Evolutionary conservation across 2,113 vertebrate species (phyloP).

Genomic region (Campylorhamphus procurvoides): DNA sequence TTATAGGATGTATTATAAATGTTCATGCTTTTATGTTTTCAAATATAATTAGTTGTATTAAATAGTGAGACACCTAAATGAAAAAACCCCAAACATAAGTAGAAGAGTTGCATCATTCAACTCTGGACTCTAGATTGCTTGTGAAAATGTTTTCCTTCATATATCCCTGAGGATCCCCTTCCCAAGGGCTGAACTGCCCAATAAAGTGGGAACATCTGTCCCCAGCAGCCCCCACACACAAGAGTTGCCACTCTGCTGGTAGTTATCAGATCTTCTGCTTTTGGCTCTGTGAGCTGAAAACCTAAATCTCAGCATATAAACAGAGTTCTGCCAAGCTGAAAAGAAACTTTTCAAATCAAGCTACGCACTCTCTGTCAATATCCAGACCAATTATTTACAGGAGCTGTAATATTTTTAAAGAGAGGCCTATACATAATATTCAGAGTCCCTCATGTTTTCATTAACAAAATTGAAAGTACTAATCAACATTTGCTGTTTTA

Average conservation of each 20-base stretch:
- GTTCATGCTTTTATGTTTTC: background rate
- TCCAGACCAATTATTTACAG: background rate
- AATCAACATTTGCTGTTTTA: background rate
- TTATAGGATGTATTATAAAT: background rate
- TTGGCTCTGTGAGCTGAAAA: background rate
- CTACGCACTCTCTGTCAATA: background rate
- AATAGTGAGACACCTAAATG: background rate
- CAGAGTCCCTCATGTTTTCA: background rate
- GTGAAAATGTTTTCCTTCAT: background rate
- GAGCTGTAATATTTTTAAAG: background rate
- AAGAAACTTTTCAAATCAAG: background rate
- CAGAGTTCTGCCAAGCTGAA: background rate
- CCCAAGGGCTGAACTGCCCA: background rate
- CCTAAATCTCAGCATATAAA: background rate
- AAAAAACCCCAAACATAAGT: background rate
- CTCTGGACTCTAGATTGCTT: background rate
- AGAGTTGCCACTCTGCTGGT: background rate
- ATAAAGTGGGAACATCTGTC: background rate
- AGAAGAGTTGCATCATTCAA: background rate
- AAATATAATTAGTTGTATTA: background rate
- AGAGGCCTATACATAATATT: background rate
- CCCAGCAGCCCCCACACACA: background rate
- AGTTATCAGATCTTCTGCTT: background rate
- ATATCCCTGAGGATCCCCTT: background rate
- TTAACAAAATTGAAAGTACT: slow-evolving; percentile 1